Evolutionary conservation across 1,140 invertebrate species (phyloP).

Genomic region (Leptoteleia sp.): DNA sequence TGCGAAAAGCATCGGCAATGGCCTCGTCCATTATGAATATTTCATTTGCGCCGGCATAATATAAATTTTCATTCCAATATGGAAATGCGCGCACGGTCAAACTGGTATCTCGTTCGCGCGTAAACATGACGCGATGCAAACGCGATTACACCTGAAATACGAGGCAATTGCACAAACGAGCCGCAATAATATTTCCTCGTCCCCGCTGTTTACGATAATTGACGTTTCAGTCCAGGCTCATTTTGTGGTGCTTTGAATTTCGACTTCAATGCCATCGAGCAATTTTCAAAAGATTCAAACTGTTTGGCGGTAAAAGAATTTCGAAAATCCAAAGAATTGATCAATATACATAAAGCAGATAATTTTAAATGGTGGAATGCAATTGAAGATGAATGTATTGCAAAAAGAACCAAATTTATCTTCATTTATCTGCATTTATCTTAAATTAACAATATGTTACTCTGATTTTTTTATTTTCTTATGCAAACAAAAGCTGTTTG

Average conservation of each 20-base stretch:
- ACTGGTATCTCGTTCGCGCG: slow-evolving; percentile 60
- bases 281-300: no score
- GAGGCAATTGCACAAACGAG: slow-evolving; percentile 58
- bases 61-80: slow-evolving; percentile 68
- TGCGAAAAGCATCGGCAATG: slow-evolving; percentile 62
- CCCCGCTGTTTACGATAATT: slow-evolving; percentile 45
- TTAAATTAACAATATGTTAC: no score
- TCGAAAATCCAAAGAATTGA: no score
- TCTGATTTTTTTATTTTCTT: no score
- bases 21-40: slow-evolving; percentile 66
- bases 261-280: not conserved
- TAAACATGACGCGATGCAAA: slow-evolving; percentile 53
- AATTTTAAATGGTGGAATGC: no score
- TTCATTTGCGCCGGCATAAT: slow-evolving; percentile 58
- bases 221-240: slow-evolving; percentile 19
- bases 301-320: no score
- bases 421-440: no score
- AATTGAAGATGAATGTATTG: no score
- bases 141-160: slow-evolving; percentile 63
- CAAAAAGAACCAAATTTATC: no score
- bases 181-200: slow-evolving; percentile 60
- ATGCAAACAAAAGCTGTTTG: no score
- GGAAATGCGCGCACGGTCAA: slow-evolving; percentile 58
- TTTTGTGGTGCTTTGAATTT: not conserved
- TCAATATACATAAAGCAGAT: no score